Evolutionary conservation across 1,140 invertebrate genomes (phyloP).

Genomic region (Drosophila hydei): DNA sequence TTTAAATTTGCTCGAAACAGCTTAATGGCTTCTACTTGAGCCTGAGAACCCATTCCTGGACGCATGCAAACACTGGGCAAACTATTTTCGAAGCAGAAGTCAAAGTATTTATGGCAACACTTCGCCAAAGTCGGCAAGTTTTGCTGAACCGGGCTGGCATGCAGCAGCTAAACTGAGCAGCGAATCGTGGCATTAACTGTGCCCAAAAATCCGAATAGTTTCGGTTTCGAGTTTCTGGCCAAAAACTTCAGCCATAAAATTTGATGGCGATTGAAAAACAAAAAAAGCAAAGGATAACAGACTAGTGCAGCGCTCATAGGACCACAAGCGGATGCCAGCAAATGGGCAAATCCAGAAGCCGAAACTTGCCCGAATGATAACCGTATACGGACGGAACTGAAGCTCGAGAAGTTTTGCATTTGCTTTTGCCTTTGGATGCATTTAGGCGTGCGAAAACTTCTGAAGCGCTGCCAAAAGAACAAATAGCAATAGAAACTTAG

Average conservation of each 20-base stretch:
- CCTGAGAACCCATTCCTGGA: not conserved
- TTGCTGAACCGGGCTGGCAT: slow-evolving; percentile 1
- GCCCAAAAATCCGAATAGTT: slow-evolving; percentile 35
- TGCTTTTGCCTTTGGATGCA: slow-evolving; percentile 24
- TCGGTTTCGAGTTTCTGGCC: slow-evolving; percentile 32
- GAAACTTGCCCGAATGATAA: slow-evolving; percentile 14
- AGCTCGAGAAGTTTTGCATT: slow-evolving; percentile 5
- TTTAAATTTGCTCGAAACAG: not conserved
- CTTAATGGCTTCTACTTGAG: not conserved
- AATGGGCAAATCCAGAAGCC: too few species aligned
- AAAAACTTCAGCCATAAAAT: slow-evolving; percentile 65
- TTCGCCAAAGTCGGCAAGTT: slow-evolving; percentile 26
- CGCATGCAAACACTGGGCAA: not conserved
- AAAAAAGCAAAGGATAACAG: slow-evolving; percentile 5
- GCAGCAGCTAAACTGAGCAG: slow-evolving; percentile 4
- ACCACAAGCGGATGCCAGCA: too few species aligned
- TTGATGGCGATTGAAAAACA: slow-evolving; percentile 32
- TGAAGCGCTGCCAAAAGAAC: slow-evolving; percentile 13
- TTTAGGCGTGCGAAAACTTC: slow-evolving; percentile 27
- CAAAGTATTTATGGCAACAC: slow-evolving; percentile 27
- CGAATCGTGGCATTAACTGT: slow-evolving; percentile 29
- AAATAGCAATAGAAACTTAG: slow-evolving; percentile 26
- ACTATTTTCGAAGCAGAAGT: slow-evolving; percentile 3
- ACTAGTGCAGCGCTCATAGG: slow-evolving; percentile 21
- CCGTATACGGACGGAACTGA: not conserved